These are phyloP conservation scores for Aphaenogaster floridana DNA, from an alignment of 1,140 invertebrate species.

Conservation along the genomic window DNA sequence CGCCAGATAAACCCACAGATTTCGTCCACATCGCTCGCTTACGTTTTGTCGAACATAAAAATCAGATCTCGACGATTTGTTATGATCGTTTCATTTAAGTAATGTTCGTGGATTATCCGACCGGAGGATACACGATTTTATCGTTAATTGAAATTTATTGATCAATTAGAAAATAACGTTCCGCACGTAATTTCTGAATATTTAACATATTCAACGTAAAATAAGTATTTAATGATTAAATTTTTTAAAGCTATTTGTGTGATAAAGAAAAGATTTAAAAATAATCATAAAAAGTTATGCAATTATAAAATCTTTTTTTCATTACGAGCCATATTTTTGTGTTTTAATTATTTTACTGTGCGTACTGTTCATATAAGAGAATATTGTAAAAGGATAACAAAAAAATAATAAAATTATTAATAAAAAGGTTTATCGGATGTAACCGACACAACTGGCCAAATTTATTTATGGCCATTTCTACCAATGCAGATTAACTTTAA, in stretches of 20 bases:
- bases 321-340: neutral
- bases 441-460: too few relatives aligned
- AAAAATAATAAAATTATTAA: neutral
- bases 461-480: too few relatives aligned
- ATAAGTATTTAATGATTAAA: neutral
- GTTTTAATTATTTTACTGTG: neutral
- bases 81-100: neutral
- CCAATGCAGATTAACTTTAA: too few relatives aligned
- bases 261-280: neutral
- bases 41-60: neutral
- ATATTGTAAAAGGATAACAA: neutral
- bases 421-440: too few relatives aligned
- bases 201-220: neutral
- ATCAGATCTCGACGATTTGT: neutral
- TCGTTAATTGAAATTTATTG: neutral
- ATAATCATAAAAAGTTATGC: neutral
- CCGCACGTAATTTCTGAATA: neutral
- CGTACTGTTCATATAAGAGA: neutral
- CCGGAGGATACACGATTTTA: neutral
- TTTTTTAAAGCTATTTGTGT: neutral
- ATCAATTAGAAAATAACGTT: conserved; percentile 9
- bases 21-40: neutral
- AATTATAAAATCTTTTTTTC: neutral
- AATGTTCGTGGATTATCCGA: neutral
- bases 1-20: neutral